Evolutionary conservation across 1,140 invertebrate species (phyloP).

Genomic region (Berghia stephanieae): DNA sequence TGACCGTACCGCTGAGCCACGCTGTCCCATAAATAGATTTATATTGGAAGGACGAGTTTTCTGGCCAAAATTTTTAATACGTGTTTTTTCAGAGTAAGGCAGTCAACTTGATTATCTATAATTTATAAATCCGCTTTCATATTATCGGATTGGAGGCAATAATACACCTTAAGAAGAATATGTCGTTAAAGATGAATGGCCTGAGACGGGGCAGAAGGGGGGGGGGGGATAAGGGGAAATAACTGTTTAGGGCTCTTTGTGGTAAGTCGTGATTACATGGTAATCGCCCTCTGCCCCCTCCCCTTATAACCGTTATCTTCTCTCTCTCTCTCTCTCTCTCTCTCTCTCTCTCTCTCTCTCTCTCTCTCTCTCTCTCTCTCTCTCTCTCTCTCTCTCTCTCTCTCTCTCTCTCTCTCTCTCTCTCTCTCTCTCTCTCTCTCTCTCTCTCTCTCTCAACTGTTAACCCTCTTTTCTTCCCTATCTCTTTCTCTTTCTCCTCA

Average conservation of each 20-base stretch:
- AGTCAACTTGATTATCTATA: background rate
- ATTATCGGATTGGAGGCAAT: too few species aligned
- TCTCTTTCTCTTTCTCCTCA: conserved; percentile 15
- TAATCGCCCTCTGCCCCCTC: background rate
- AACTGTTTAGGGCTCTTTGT: too few species aligned
- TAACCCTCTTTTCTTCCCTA: background rate
- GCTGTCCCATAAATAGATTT: too few species aligned
- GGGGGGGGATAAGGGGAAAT: too few species aligned
- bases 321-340: conserved; percentile 30
- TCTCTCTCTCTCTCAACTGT: conserved; percentile 11
- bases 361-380: conserved; percentile 23
- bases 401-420: conserved; percentile 17
- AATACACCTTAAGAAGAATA: too few species aligned
- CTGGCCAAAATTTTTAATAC: too few species aligned
- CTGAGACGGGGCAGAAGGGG: too few species aligned
- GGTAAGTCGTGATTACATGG: background rate
- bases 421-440: conserved; percentile 5
- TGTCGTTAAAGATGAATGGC: too few species aligned
- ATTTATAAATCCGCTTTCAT: background rate
- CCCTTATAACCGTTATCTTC: conserved; percentile 47
- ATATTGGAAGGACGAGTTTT: too few species aligned
- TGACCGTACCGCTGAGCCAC: too few species aligned
- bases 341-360: conserved; percentile 12
- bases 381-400: background rate
- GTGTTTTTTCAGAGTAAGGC: too few species aligned